Conservation (phyloP, 2,113 vertebrate genomes). For the Gavia stellata region DNA sequence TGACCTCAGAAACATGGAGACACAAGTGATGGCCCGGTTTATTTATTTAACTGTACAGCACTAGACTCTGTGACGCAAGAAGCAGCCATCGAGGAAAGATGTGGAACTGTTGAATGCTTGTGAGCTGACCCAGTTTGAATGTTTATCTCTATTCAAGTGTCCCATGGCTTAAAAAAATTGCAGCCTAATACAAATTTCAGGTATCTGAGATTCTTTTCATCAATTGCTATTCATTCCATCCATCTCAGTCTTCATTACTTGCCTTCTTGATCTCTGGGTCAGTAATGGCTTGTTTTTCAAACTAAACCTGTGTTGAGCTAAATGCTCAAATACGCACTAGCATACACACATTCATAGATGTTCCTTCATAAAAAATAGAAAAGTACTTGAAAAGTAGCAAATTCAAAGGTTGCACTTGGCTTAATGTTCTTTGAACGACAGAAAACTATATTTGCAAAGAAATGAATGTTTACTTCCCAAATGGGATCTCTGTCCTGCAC, state of each 20-base stretch:
- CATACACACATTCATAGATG: neutral
- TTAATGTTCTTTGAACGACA: neutral
- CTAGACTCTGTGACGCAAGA: neutral
- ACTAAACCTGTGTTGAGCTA: neutral
- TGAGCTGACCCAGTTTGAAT: neutral
- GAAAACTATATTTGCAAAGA: neutral
- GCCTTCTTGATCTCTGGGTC: neutral
- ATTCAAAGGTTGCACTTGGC: neutral
- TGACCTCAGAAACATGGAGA: neutral
- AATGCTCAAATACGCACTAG: neutral
- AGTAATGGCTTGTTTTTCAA: neutral
- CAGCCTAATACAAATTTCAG: neutral
- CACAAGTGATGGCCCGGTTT: neutral
- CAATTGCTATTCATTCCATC: neutral
- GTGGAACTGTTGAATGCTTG: neutral
- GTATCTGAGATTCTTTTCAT: neutral
- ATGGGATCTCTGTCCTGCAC: neutral
- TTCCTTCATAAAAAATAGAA: neutral
- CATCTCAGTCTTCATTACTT: neutral
- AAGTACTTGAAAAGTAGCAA: neutral
- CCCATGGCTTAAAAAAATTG: neutral
- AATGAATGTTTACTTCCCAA: neutral
- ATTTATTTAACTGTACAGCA: neutral
- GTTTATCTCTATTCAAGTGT: neutral
- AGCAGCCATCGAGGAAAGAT: neutral